Evolutionary conservation across 2,797 vertebrate genomes (phyloP).

Genomic region (Manis crassicaudata): DNA sequence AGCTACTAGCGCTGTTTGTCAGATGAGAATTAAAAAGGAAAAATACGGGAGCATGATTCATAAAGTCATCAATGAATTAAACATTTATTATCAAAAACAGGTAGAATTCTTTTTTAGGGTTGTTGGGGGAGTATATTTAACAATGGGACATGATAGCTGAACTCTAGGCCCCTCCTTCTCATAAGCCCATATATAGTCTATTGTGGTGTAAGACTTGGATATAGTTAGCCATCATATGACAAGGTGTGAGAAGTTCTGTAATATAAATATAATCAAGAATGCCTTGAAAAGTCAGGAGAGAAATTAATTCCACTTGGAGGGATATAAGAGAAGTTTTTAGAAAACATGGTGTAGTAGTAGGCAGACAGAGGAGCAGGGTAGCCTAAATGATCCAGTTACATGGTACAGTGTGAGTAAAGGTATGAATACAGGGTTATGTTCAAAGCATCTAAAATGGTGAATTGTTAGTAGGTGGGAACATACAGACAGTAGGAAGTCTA

Average conservation of each 20-base stretch:
- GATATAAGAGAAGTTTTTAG: neutral
- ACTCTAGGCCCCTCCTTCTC: neutral
- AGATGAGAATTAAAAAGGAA: conserved; percentile 14
- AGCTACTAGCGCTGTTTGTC: neutral
- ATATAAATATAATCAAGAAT: conserved; percentile 8
- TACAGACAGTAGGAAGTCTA: neutral
- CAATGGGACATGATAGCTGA: neutral
- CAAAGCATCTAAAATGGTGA: neutral
- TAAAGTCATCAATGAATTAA: neutral
- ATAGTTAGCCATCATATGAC: neutral
- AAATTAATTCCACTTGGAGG: conserved; percentile 8
- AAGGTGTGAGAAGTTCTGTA: neutral
- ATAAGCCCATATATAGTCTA: neutral
- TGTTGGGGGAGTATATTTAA: neutral
- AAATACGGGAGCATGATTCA: neutral
- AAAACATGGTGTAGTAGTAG: neutral
- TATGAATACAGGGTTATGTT: neutral
- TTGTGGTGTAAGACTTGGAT: neutral
- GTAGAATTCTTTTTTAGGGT: conserved; percentile 2
- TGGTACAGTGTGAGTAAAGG: neutral
- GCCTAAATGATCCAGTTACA: neutral
- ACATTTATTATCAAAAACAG: neutral
- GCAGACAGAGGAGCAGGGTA: neutral
- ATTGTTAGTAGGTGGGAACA: neutral
- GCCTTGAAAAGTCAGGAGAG: neutral